A percentile compares a stretch with the other conserved stretches of the same genome.
phyloP scores from a whole-genome alignment of 1,140 invertebrate species.

The Zaprionus ghesquierei region DNA sequence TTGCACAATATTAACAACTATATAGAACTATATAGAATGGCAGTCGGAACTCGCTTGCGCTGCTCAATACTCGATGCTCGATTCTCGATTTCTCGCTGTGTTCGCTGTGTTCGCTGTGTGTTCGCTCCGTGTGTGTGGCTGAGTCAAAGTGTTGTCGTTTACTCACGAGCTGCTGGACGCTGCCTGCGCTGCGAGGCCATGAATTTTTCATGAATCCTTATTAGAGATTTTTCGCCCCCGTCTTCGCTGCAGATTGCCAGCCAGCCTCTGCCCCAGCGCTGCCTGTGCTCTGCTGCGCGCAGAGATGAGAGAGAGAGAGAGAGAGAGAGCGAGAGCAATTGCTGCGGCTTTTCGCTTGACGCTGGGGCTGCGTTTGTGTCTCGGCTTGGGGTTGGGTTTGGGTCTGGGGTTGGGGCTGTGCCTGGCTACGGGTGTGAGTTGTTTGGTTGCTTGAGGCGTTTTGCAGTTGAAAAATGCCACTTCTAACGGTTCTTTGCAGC shows the following conservation, averaged over 20 bases:
- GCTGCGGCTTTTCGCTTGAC: neutral
- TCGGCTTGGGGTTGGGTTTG: neutral
- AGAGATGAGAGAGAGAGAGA: slow-evolving; percentile 39
- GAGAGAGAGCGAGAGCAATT: slow-evolving; percentile 19
- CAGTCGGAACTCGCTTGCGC: slow-evolving; percentile 9
- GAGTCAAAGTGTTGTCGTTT: slow-evolving; percentile 78
- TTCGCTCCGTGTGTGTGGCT: slow-evolving; percentile 68
- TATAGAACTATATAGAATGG: neutral
- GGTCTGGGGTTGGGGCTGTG: neutral
- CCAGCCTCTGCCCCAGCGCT: neutral
- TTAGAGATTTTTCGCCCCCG: slow-evolving; percentile 74
- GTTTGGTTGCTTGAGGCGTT: neutral
- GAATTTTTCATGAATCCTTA: slow-evolving; percentile 78
- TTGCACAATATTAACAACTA: neutral
- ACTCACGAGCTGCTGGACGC: slow-evolving; percentile 71
- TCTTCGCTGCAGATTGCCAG: slow-evolving; percentile 62
- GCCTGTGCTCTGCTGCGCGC: slow-evolving; percentile 27
- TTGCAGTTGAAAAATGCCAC: neutral
- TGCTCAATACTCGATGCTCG: slow-evolving; percentile 1
- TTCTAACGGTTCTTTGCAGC: neutral
- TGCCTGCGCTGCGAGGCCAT: slow-evolving; percentile 64
- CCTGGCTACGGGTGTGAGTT: too few relatives aligned
- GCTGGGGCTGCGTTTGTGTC: neutral
- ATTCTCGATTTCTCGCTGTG: slow-evolving; percentile 1
- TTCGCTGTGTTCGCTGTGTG: slow-evolving; percentile 20